Evolutionary conservation across 2,888 invertebrate genomes (phyloP), one percentile per base, ranked within the genome.

Genomic region (Ptycholaimellus sp.): DNA sequence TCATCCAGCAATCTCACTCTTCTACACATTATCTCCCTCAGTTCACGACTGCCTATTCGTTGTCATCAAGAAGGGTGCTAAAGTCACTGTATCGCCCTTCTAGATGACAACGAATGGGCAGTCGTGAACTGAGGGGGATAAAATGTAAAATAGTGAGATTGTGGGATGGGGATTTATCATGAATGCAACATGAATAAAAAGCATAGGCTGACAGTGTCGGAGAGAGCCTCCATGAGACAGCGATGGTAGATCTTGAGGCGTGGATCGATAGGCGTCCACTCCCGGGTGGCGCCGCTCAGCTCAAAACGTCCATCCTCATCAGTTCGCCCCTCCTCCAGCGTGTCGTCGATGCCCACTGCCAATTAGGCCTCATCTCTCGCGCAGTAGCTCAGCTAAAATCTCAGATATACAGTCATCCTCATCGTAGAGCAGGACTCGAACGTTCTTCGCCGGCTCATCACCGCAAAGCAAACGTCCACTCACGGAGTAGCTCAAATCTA

Each of bases 251-350:
- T 53, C 30, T 51, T 41, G 22, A 55, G 29, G 28, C 50, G 47
- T 7, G 56, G 53, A 31, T 55, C 55, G 36, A 55, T 55, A 33
- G 46, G 45, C n/a, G 52, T 50, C 30, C 51, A 23, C 33, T 56
- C 56, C 41, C 46, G 46, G 3, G 52, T 47, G 9, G 49, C 48
- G 9, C 56, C 54, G 17, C 41, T 38, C 18, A 56, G 37, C 21
- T 35, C 22, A 35, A 56, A 56, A n/a, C 32, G 22, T 1, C 55
- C 56, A 13, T 50, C 44, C 2, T 28, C 36, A 9, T 42, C 42
- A 1, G 52, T 50, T 13, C 16, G 29, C 6, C 3, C 32, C 27
- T 45, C 43, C 6, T 44, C 44, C n/a, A 49, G 36, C 7, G 39
- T 36, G 31, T 51, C 51, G 37, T 51, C 49, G 16, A 47, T 47